Conservation (phyloP, 2,888 invertebrate species). For the Nysson spinosus region DNA sequence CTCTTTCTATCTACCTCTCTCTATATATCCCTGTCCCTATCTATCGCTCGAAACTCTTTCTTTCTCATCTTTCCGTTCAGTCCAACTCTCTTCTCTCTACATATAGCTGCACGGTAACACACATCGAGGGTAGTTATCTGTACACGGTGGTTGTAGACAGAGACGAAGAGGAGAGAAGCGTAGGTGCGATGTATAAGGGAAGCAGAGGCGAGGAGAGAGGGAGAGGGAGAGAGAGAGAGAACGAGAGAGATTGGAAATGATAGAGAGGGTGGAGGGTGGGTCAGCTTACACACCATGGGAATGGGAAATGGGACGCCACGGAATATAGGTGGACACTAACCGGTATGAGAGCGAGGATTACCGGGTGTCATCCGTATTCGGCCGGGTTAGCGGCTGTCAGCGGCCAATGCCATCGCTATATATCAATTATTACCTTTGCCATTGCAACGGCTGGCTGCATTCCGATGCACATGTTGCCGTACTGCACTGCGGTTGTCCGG, state of each 20-base stretch:
- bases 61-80: slow-evolving; percentile 27
- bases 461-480: slow-evolving; percentile 42
- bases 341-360: slow-evolving; percentile 75
- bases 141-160: slow-evolving; percentile 10
- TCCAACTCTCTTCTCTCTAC: slow-evolving; percentile 11
- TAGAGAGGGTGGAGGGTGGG: too few relatives aligned
- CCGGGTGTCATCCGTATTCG: slow-evolving; percentile 73
- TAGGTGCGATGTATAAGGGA: slow-evolving; percentile 16
- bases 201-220: slow-evolving; percentile 5
- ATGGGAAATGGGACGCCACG: slow-evolving; percentile 66
- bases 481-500: slow-evolving; percentile 41
- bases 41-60: slow-evolving; percentile 6
- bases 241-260: too few relatives aligned
- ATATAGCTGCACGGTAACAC: slow-evolving; percentile 44
- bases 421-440: slow-evolving; percentile 73
- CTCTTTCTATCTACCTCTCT: slow-evolving; percentile 12
- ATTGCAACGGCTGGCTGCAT: slow-evolving; percentile 54
- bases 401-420: slow-evolving; percentile 71
- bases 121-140: slow-evolving; percentile 37
- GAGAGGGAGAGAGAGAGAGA: slow-evolving; percentile 26
- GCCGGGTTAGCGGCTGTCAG: slow-evolving; percentile 76
- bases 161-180: slow-evolving; percentile 17
- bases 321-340: slow-evolving; percentile 71
- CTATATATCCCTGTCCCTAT: slow-evolving; percentile 12
- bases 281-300: slow-evolving; percentile 60